phyloP scores from a whole-genome alignment of 30 jellyfish, hydroid and myxozoan genomes.

The Chironex yamaguchii region DNA sequence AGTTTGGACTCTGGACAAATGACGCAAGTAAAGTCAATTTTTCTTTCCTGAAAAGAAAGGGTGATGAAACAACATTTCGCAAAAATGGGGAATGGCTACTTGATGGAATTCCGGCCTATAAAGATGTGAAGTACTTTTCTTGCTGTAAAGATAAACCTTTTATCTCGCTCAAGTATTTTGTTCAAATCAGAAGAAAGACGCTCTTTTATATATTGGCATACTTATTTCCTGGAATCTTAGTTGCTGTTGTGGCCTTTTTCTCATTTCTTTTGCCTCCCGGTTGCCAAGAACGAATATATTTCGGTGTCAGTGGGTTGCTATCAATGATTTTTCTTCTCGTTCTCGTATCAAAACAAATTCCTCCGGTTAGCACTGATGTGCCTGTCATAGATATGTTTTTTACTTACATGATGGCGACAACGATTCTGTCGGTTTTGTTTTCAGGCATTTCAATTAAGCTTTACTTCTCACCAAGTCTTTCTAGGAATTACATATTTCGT shows the following conservation, averaged over 20 bases:
- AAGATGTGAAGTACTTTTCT: background rate
- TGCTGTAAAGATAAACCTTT: conserved; percentile 71
- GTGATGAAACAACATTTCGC: conserved; percentile 18
- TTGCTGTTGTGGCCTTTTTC: background rate
- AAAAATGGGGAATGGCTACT: conserved; percentile 47
- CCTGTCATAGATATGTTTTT: conserved; percentile 40
- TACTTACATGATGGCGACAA: conserved; percentile 5
- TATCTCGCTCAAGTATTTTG: conserved; percentile 12
- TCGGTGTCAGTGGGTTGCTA: conserved; percentile 25
- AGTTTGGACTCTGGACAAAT: conserved; percentile 61
- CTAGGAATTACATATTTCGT: background rate
- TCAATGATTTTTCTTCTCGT: conserved; percentile 36
- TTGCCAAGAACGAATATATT: conserved; percentile 55
- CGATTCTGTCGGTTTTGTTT: conserved; percentile 23
- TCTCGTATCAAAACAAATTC: conserved; percentile 50
- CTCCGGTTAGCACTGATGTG: conserved; percentile 55
- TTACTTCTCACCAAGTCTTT: background rate
- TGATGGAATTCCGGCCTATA: conserved; percentile 54
- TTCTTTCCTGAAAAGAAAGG: background rate
- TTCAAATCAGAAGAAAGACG: conserved; percentile 44
- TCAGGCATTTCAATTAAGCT: conserved; percentile 44
- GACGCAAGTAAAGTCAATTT: conserved; percentile 21
- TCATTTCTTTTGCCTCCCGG: conserved; percentile 64
- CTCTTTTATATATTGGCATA: conserved; percentile 33
- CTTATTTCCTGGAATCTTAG: conserved; percentile 45